Conservation (phyloP, 2,888 invertebrate genomes). For the Hemithea aestivaria region DNA sequence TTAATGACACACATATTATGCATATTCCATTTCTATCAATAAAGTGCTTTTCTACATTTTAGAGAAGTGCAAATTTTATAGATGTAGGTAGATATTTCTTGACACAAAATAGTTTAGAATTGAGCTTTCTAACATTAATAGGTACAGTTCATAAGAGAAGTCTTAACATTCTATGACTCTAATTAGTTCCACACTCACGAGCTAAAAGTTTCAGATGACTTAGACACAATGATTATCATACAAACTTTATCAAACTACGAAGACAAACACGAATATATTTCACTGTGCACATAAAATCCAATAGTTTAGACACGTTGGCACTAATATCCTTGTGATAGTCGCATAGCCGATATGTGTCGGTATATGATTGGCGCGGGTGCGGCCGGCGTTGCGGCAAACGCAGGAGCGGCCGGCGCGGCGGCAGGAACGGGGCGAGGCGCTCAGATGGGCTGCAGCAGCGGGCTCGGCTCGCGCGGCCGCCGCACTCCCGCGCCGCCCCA, state of each 20-base stretch:
- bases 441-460: constrained; percentile 68
- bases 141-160: constrained; percentile 17
- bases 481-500: constrained; percentile 69
- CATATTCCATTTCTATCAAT: too few relatives aligned
- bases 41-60: constrained; percentile 22
- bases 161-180: constrained; percentile 4
- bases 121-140: constrained; percentile 49
- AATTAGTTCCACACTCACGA: constrained; percentile 2
- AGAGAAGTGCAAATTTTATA: constrained; percentile 16
- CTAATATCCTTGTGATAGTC: constrained; percentile 33
- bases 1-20: too few relatives aligned
- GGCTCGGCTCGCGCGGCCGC: constrained; percentile 67
- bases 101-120: constrained; percentile 47
- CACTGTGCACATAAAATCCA: constrained; percentile 15
- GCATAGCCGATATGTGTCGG: constrained; percentile 43
- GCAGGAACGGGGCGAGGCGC: constrained; percentile 28
- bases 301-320: constrained; percentile 30
- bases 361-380: constrained; percentile 22
- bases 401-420: constrained; percentile 17
- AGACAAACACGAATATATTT: constrained; percentile 14
- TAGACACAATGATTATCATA: constrained; percentile 6
- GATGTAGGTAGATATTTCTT: too few relatives aligned
- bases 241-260: constrained; percentile 12
- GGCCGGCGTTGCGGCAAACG: too few relatives aligned
- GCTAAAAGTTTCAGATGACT: too few relatives aligned